Evolutionary conservation across 1,140 invertebrate genomes (phyloP).

Genomic region (Theocolax elegans): DNA sequence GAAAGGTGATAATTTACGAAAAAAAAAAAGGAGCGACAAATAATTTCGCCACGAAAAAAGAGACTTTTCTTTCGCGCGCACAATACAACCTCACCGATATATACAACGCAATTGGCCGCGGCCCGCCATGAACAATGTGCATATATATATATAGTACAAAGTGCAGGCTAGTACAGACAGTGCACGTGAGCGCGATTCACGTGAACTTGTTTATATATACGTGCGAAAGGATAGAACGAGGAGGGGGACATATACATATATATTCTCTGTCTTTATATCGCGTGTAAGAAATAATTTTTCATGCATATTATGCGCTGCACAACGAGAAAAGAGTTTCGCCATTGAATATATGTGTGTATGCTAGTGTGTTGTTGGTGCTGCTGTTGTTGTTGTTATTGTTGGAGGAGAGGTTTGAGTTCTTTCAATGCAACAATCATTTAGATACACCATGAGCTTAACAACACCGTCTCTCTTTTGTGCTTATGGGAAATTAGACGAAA

Average conservation of each 20-base stretch:
- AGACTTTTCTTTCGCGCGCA: slow-evolving; percentile 15
- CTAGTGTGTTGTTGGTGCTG: too few relatives aligned
- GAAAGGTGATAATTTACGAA: background rate
- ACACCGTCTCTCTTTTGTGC: too few relatives aligned
- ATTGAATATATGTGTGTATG: too few relatives aligned
- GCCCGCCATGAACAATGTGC: slow-evolving; percentile 38
- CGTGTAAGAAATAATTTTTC: slow-evolving; percentile 26
- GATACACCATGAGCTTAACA: too few relatives aligned
- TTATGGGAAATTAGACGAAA: too few relatives aligned
- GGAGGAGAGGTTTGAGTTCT: too few relatives aligned
- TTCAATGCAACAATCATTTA: too few relatives aligned
- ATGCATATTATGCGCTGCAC: background rate
- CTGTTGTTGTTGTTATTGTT: too few relatives aligned
- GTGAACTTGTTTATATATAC: slow-evolving; percentile 16
- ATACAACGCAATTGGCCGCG: slow-evolving; percentile 26
- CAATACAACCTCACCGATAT: too few relatives aligned
- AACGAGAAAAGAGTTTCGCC: slow-evolving; percentile 21
- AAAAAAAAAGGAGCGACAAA: slow-evolving; percentile 12
- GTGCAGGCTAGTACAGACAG: too few relatives aligned
- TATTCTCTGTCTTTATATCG: slow-evolving; percentile 13
- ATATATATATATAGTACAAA: background rate
- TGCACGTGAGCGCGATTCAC: slow-evolving; percentile 31
- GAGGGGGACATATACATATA: too few relatives aligned
- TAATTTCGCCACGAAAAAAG: slow-evolving; percentile 34
- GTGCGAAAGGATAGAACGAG: slow-evolving; percentile 13